These are phyloP conservation scores for Schizopygopsis pylzovi DNA, from an alignment of 2,797 vertebrate species.

Conservation along the genomic window DNA sequence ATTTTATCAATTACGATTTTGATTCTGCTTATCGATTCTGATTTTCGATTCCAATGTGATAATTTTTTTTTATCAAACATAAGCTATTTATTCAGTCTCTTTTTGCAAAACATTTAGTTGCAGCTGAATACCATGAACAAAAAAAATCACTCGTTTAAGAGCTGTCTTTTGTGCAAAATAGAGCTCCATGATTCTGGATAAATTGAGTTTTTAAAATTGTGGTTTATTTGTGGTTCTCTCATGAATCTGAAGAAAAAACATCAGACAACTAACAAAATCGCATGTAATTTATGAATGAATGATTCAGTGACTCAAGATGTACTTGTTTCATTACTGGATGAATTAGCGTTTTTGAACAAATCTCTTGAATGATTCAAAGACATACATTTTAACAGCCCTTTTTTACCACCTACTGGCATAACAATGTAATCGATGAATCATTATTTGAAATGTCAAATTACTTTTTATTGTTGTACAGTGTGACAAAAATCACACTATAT, in stretches of 20 bases:
- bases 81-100: not conserved
- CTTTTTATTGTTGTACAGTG: not conserved
- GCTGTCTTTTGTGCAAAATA: not conserved
- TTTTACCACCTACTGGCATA: not conserved
- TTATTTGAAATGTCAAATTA: not conserved
- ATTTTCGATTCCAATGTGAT: not conserved
- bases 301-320: not conserved
- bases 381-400: not conserved
- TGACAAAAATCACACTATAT: not conserved
- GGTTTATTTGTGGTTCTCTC: not conserved
- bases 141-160: not conserved
- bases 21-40: not conserved
- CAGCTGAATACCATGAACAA: not conserved
- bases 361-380: not conserved
- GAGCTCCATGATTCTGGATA: not conserved
- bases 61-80: not conserved
- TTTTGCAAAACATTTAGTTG: not conserved
- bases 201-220: not conserved
- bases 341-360: not conserved
- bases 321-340: not conserved
- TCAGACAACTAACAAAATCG: not conserved
- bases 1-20: not conserved
- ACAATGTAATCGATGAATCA: not conserved
- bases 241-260: not conserved
- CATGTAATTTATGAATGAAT: not conserved